Conservation (phyloP, 1,140 invertebrate species). For the Scaptodrosophila lebanonensis region DNA sequence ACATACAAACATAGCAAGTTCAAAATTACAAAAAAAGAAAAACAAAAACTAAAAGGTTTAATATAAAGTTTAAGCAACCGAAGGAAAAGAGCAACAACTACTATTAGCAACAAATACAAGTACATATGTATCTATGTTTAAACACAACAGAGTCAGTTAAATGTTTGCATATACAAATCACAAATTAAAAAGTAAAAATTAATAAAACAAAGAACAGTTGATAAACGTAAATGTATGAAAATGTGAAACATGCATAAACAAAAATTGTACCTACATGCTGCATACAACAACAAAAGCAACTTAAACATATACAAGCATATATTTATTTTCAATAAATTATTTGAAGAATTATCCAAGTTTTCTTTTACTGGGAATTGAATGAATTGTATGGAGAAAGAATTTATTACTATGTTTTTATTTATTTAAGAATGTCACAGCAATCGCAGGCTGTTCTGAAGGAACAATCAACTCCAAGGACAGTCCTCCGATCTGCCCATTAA, state of each 20-base stretch:
- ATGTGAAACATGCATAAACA: not conserved
- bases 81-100: conserved; percentile 28
- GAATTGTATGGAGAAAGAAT: too few species aligned
- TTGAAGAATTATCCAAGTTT: conserved; percentile 38
- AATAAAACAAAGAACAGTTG: too few species aligned
- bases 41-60: too few species aligned
- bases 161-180: not conserved
- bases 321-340: conserved; percentile 74
- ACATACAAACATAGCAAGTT: conserved; percentile 33
- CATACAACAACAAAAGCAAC: conserved; percentile 66
- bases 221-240: too few species aligned
- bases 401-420: conserved; percentile 9
- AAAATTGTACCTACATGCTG: conserved; percentile 25
- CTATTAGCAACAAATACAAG: conserved; percentile 19
- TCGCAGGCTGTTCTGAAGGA: too few species aligned
- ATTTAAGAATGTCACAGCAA: too few species aligned
- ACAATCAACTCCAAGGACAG: too few species aligned
- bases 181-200: conserved; percentile 13
- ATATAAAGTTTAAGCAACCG: conserved; percentile 1
- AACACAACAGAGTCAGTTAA: not conserved
- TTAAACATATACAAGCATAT: conserved; percentile 44
- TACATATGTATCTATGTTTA: not conserved
- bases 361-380: too few species aligned
- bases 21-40: conserved; percentile 33
- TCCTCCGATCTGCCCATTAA: too few species aligned